These are phyloP conservation scores for Myzus persicae DNA, from an alignment of 1,140 invertebrate genomes.

Conservation along the genomic window DNA sequence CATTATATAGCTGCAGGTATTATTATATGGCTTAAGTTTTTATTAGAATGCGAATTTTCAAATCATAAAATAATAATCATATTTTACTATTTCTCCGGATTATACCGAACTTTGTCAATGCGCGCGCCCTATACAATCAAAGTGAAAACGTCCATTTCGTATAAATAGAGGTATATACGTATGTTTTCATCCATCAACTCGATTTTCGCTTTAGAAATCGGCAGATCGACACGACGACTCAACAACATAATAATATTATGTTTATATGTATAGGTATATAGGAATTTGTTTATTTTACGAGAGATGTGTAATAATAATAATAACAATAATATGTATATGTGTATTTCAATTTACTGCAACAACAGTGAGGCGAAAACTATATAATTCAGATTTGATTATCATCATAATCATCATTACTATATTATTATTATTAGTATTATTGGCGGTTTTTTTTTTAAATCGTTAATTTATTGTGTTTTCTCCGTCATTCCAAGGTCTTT, in stretches of 20 bases:
- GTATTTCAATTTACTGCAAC: slow-evolving; percentile 19
- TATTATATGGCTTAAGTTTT: neutral
- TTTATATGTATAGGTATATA: neutral
- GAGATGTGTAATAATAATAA: neutral
- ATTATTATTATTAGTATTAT: neutral
- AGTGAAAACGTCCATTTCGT: neutral
- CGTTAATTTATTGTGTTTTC: slow-evolving; percentile 33
- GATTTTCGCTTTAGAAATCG: slow-evolving; percentile 6
- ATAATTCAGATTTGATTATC: slow-evolving; percentile 30
- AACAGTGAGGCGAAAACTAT: neutral
- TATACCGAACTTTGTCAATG: neutral
- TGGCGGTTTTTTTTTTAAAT: slow-evolving; percentile 9
- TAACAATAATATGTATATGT: neutral
- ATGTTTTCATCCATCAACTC: neutral
- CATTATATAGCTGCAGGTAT: neutral
- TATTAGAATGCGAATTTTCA: neutral
- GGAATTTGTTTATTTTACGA: slow-evolving; percentile 9
- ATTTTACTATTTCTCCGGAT: neutral
- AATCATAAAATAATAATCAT: neutral
- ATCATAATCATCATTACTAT: neutral
- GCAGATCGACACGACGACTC: neutral
- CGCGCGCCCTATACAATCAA: neutral
- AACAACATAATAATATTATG: neutral
- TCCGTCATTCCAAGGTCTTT: slow-evolving; percentile 31
- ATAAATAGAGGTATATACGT: neutral